Evolutionary conservation across 1,140 invertebrate genomes (phyloP), one percentile per base, ranked within the genome.

Genomic region (Drosophila eugracilis): DNA sequence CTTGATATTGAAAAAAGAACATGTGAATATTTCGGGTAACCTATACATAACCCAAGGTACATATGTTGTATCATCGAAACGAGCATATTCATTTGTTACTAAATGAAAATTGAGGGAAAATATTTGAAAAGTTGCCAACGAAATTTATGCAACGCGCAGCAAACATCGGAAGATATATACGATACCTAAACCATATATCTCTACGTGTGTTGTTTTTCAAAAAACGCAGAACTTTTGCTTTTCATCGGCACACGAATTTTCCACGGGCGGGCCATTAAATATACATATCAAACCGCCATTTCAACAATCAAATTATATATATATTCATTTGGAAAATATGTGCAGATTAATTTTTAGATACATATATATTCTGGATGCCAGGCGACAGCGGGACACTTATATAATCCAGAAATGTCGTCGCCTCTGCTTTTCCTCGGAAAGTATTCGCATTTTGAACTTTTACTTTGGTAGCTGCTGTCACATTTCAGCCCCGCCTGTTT

Each of bases 61-160:
- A 80, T 76, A 59, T 66, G 47, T 54, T 70, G 53, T 45, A 24
- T 52, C 70, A 80, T 80, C 55, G 66, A 70, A 78, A 28, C 22
- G 42, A 80, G 86, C 81, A 85, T 86, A 75, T 83, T 85, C 63
- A 66, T 59, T 79, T 75, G 75, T 85, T 80, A 69, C 75, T 73
- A 48, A 57, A 76, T 48, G 53, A 70, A 76, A 85, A 80, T 48
- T 14, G 65, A 66, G 59, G 58, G 37, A 60, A 88, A 62, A 83
- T 88, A 88, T 86, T 86, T 86, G 83, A 86, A 88, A 42, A 55
- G 57, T 62, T 86, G 83, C 83, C 83, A 86, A 80, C 30, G 39
- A 65, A 80, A 86, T 85, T 77, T 86, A 85, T 85, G 81, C 81
- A 85, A 85, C 60, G 75, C 48, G 57, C 74, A 50, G 53, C 53